phyloP scores from a whole-genome alignment of 2,888 invertebrate species.

The Pseudococcus jackbeardsleyi region DNA sequence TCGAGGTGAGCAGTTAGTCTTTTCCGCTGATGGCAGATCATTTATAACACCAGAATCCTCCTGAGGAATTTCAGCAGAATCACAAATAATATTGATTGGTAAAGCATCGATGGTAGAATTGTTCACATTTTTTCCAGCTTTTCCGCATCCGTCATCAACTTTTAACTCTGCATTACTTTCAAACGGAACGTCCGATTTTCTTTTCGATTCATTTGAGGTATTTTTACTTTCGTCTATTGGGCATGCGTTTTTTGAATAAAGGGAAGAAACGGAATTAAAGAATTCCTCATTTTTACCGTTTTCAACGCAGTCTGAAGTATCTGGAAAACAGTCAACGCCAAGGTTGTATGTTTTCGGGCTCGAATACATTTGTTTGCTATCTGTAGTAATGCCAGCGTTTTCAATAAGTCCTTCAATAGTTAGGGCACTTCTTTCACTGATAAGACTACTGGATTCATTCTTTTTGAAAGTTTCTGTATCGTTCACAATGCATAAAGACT shows the following conservation, averaged over 20 bases:
- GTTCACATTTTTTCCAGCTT: background rate
- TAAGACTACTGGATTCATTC: background rate
- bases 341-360: background rate
- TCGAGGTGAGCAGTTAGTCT: too few species aligned
- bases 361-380: background rate
- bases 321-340: background rate
- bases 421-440: background rate
- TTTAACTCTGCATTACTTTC: background rate
- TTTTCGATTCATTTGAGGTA: background rate
- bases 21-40: too few species aligned
- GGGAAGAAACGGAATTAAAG: background rate
- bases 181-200: background rate
- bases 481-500: background rate
- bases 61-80: too few species aligned
- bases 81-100: too few species aligned
- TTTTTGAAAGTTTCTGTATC: background rate
- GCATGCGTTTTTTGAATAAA: background rate
- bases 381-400: background rate
- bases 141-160: background rate
- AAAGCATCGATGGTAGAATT: too few species aligned
- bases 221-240: background rate
- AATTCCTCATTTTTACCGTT: background rate
- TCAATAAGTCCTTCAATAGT: background rate
- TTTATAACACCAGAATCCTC: too few species aligned
- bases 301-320: background rate